Base-by-base conservation (phyloP, 2,888 invertebrate species). In the Dicyrtoma fusca region DNA sequence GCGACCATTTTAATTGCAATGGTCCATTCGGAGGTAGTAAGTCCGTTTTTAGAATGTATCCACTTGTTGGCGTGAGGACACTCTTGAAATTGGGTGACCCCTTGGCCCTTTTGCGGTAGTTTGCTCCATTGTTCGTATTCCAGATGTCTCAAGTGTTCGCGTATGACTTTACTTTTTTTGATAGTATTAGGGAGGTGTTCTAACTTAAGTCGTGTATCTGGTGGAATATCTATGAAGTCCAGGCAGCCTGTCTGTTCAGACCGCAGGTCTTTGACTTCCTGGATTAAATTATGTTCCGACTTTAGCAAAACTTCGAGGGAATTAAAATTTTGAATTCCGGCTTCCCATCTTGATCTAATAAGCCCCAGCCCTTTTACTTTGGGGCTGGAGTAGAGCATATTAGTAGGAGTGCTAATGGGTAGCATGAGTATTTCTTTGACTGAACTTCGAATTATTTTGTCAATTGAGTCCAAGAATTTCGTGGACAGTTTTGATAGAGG, bases 281-380 rank as follows among this genome's bases (percentile, higher is more conserved):
- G 5, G 26, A 59, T 59, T n/a, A 59, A 17, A 2, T 1, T 6
- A n/a, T 44, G 44, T 8, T 34, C n/a, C 1, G n/a, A 8, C 11
- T 42, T n/a, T 17, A 14, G 10, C 3, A 61, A 44, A 44, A 17
- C 42, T 6, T 19, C 6, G 42, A 19, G 19, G 1, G 61, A 13
- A 19, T 6, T 49, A 51, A 26, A n/a, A 19, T 14, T 17, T 23
- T 45, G 11, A 51, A 47, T 49, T 17, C 11, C 17, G 3, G 65
- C 65, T 47, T 65, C 65, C 65, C 65, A 65, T 5, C 10, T n/a
- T 5, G 65, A 25, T 49, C 49, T 0, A 25, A 65, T 26, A 1
- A 65, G 25, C 0, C 65, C 65, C 8, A 51, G 23, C 1, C 65
- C 65, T 10, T 65, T 65, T 14, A 21, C 23, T 10, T 65, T 65